Conservation (phyloP, 1,140 invertebrate species). For the Sinonovacula constricta region DNA sequence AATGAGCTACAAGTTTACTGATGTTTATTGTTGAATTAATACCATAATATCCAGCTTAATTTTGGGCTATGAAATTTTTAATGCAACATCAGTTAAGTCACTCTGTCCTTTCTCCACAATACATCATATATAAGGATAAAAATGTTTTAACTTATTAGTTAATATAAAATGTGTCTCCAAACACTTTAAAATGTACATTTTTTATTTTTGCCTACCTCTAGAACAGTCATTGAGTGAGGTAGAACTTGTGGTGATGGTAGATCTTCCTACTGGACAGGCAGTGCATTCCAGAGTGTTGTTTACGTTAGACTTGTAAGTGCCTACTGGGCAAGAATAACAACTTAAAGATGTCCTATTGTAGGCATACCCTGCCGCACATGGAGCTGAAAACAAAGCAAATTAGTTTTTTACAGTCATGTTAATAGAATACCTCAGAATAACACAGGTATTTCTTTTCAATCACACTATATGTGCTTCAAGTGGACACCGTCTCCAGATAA, state of each 20-base stretch:
- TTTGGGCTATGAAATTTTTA: too few species aligned
- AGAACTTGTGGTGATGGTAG: background rate
- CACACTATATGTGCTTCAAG: background rate
- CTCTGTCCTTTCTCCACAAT: too few species aligned
- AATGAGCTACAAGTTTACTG: too few species aligned
- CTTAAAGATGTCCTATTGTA: background rate
- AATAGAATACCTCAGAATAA: too few species aligned
- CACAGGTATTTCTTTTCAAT: background rate
- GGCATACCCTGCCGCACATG: background rate
- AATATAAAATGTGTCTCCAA: too few species aligned
- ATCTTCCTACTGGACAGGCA: background rate
- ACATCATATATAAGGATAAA: too few species aligned
- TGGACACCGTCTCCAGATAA: too few species aligned
- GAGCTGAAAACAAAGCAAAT: constrained; percentile 4
- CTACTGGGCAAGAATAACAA: constrained; percentile 1
- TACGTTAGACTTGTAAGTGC: background rate
- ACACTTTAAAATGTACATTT: too few species aligned
- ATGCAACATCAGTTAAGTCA: too few species aligned
- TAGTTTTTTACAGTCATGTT: background rate
- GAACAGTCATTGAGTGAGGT: background rate
- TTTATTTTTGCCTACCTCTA: background rate
- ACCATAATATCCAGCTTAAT: too few species aligned
- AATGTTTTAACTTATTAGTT: too few species aligned
- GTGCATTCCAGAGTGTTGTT: background rate
- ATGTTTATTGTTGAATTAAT: too few species aligned